Evolutionary conservation across 2,113 vertebrate species (phyloP), one percentile per base, ranked within the genome.

Genomic region (Grammomys surdaster): DNA sequence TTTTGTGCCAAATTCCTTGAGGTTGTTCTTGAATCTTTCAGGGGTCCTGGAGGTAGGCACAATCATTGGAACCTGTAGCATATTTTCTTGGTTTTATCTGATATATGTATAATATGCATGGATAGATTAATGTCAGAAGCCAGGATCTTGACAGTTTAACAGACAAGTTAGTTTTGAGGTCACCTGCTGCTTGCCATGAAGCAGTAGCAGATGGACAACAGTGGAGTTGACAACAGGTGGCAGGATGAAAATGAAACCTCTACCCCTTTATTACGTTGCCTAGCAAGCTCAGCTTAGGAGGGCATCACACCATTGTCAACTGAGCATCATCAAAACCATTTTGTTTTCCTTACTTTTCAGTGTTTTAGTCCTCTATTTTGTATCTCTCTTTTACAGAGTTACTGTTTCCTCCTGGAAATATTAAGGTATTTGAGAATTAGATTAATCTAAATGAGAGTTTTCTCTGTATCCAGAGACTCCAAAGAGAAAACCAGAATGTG

Each of bases 1-100:
- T 88, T 88, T 54, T 54, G 65, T 88, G 48, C 20, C 46, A n/a
- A 48, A 82, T 63, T 73, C 76, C 92, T 86, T 48, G 86, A 90
- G 36, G 58, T 95, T 40, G 19, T 67, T 13, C 67, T 93, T 86
- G 58, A 81, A 72, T 81, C 58, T 60, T 90, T 67, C 31, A 51
- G 60, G 43, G 17, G 36, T 90, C 46, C 33, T 72, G 13, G 28
- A 93, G 24, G 7, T 77, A 90, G 85, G 72, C 26, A 24, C 70
- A 97, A 54, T 67, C n/a, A 40, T 40, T 12, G 8, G 43, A 80
- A 60, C 10, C 4, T 75, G 72, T 40, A 51, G 82, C 5, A 43
- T 3, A 20, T 10, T 60, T 43, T 40, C 6, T 51, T 46, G 46
- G 9, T 76, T 51, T 87, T 67, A 63, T 75, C 36, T 73, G 90